Percentiles rank a stretch among this genome's conserved stretches.
Evolutionary conservation across 2,888 invertebrate genomes (phyloP).

Genomic region (Sminthurides aquaticus): DNA sequence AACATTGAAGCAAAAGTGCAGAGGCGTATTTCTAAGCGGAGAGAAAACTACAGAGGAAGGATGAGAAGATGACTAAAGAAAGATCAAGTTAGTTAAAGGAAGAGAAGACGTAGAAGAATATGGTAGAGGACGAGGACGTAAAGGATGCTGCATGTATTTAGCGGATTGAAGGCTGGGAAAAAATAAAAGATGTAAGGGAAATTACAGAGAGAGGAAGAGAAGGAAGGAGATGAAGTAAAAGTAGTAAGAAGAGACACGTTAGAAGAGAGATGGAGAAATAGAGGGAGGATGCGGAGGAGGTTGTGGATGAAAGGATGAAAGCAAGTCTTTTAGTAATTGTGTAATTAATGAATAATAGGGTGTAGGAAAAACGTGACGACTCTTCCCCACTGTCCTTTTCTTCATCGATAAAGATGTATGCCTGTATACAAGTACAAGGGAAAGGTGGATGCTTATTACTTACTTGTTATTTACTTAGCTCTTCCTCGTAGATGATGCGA

Average conservation of each 20-base stretch:
- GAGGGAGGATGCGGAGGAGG: neutral
- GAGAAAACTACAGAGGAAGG: neutral
- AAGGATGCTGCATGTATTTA: too few species aligned
- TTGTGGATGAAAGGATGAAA: neutral
- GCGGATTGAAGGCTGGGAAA: too few species aligned
- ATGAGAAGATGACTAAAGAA: neutral
- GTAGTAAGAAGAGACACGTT: too few species aligned
- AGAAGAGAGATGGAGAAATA: neutral
- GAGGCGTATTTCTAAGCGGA: neutral
- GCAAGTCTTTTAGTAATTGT: conserved; percentile 22
- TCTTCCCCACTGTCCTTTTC: conserved; percentile 14
- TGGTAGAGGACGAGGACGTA: too few species aligned
- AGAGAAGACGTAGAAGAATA: too few species aligned
- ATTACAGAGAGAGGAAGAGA: too few species aligned
- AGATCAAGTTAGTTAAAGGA: neutral
- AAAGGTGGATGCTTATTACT: too few species aligned
- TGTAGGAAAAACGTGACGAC: conserved; percentile 23
- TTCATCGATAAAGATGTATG: conserved; percentile 1
- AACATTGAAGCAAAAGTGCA: neutral
- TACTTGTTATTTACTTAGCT: too few species aligned
- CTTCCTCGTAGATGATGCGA: too few species aligned
- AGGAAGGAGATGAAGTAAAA: too few species aligned
- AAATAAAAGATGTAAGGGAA: too few species aligned
- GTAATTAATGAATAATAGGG: conserved; percentile 33
- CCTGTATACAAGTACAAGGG: neutral